Percentiles rank a stretch among this genome's conserved stretches.
These are phyloP conservation scores for Carcharodon carcharias DNA, from an alignment of 2,797 vertebrate genomes.

Conservation along the genomic window DNA sequence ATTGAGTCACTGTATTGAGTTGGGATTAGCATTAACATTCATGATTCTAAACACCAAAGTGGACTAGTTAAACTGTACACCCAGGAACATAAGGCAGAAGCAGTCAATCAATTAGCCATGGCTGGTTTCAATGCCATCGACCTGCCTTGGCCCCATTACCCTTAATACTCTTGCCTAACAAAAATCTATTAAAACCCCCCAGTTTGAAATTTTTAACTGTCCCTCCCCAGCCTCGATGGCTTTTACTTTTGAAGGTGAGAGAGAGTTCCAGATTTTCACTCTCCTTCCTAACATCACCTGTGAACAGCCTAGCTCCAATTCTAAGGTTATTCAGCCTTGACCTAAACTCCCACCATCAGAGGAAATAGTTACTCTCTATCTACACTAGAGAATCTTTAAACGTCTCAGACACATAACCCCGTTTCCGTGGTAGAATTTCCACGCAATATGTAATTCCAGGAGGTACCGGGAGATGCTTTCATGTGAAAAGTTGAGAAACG, in stretches of 20 bases:
- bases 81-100: background rate
- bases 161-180: background rate
- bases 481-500: background rate
- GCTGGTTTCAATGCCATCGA: background rate
- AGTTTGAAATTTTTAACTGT: background rate
- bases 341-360: background rate
- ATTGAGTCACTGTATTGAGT: background rate
- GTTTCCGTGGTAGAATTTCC: background rate
- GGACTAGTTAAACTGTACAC: background rate
- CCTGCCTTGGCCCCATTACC: background rate
- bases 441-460: background rate
- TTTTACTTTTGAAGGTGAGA: background rate
- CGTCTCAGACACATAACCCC: background rate
- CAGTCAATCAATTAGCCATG: background rate
- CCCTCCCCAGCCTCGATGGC: background rate
- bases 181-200: background rate
- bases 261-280: background rate
- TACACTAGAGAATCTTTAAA: background rate
- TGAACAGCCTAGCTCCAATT: background rate
- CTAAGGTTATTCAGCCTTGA: background rate
- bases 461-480: background rate
- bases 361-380: background rate
- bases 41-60: background rate
- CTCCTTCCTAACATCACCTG: background rate
- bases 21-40: background rate